A percentile compares a stretch with the other conserved stretches of the same genome.
Evolutionary conservation across 2,888 invertebrate species (phyloP).

Genomic region (Hoplodrina ambigua): DNA sequence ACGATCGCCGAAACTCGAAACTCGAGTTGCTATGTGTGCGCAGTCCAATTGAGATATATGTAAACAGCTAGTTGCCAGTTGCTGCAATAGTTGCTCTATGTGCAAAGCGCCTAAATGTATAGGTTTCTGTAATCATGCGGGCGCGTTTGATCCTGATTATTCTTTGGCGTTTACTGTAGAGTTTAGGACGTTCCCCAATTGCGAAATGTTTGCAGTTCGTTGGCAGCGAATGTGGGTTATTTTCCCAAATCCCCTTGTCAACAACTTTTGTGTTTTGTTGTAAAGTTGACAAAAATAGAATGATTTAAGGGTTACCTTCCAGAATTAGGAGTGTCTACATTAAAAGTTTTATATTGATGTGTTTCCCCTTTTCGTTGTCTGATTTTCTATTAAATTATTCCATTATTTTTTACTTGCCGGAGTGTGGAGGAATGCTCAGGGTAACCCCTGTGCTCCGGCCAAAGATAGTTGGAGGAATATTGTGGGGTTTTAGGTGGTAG

Average conservation of each 20-base stretch:
- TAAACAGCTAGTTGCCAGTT: too few species aligned
- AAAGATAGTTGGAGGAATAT: too few species aligned
- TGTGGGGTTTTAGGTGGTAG: too few species aligned
- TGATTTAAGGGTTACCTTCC: slow-evolving; percentile 12
- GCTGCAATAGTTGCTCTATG: too few species aligned
- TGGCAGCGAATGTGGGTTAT: slow-evolving; percentile 41
- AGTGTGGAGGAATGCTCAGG: too few species aligned
- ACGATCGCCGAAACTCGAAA: too few species aligned
- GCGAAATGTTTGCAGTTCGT: slow-evolving; percentile 26
- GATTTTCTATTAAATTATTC: not conserved
- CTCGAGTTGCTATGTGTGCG: too few species aligned
- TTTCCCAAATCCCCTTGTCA: slow-evolving; percentile 29
- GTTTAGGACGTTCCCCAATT: slow-evolving; percentile 1
- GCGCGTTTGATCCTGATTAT: slow-evolving; percentile 10
- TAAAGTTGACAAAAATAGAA: slow-evolving; percentile 45
- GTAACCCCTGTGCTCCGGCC: too few species aligned
- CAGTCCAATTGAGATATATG: too few species aligned
- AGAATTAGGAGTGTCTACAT: not conserved
- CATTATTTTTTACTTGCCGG: not conserved
- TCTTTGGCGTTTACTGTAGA: too few species aligned
- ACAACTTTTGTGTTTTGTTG: slow-evolving; percentile 37
- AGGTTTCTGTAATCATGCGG: slow-evolving; percentile 24
- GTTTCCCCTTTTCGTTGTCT: not conserved
- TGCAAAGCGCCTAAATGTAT: too few species aligned
- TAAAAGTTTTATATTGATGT: slow-evolving; percentile 11